phyloP scores from a whole-genome alignment of 2,888 invertebrate genomes.

The Yponomeuta sedellus region DNA sequence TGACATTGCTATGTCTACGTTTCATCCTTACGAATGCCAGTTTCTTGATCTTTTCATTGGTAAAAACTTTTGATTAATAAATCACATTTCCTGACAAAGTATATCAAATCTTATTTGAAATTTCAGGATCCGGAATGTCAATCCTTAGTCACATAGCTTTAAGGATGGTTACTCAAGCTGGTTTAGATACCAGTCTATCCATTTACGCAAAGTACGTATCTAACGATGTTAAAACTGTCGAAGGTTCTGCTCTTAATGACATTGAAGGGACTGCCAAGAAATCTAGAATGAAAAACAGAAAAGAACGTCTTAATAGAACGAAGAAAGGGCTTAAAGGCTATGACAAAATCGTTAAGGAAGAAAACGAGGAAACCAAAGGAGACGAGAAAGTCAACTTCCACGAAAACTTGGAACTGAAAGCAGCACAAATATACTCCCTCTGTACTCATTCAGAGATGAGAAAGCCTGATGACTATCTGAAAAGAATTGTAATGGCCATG shows the following conservation, averaged over 20 bases:
- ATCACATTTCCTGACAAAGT: too few relatives aligned
- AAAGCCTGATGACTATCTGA: constrained; percentile 81
- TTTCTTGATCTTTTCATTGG: constrained; percentile 85
- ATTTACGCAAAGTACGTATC: constrained; percentile 61
- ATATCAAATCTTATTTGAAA: neutral
- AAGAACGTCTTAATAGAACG: constrained; percentile 57
- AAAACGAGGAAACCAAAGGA: constrained; percentile 40
- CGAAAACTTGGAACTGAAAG: constrained; percentile 53
- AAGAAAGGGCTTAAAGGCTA: constrained; percentile 52
- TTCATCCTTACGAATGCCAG: constrained; percentile 86
- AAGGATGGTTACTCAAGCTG: constrained; percentile 84
- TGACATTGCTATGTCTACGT: constrained; percentile 78
- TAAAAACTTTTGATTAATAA: constrained; percentile 27
- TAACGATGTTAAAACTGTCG: constrained; percentile 46
- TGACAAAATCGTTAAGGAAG: constrained; percentile 32
- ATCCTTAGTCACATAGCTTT: constrained; percentile 85
- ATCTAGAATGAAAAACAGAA: constrained; percentile 59
- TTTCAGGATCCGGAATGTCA: constrained; percentile 86
- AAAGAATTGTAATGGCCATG: constrained; percentile 85
- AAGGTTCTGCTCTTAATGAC: constrained; percentile 49
- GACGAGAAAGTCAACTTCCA: constrained; percentile 47
- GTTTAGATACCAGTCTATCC: constrained; percentile 61
- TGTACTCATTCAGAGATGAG: constrained; percentile 80
- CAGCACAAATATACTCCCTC: constrained; percentile 76
- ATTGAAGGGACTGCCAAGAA: constrained; percentile 58